Percentiles rank a stretch among this genome's conserved stretches.
phyloP scores from a whole-genome alignment of 2,888 invertebrate species.

The Epirrita christyi region DNA sequence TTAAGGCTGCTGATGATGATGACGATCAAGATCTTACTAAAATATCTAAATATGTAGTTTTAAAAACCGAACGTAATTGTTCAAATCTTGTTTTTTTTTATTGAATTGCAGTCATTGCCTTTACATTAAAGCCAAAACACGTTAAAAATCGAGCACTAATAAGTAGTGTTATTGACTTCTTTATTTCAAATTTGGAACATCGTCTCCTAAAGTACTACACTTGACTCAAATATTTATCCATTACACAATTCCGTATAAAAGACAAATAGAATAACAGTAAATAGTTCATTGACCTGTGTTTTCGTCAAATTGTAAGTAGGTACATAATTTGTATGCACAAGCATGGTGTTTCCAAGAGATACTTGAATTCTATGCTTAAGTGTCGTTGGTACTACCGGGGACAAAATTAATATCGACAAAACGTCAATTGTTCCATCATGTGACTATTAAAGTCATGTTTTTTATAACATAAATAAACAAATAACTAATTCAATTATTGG shows the following conservation, averaged over 20 bases:
- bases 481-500: no score
- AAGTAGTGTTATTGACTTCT: slow-evolving; percentile 8
- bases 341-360: slow-evolving; percentile 21
- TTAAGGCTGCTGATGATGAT: no score
- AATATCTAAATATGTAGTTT: no score
- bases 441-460: no score
- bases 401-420: background rate
- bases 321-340: slow-evolving; percentile 26
- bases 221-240: slow-evolving; percentile 13
- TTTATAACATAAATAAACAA: no score
- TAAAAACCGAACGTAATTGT: no score
- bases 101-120: no score
- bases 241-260: slow-evolving; percentile 19
- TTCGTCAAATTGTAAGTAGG: slow-evolving; percentile 13
- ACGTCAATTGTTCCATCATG: background rate
- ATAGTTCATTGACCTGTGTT: slow-evolving; percentile 21
- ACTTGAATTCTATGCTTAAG: slow-evolving; percentile 16
- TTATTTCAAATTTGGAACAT: slow-evolving; percentile 15
- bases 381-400: slow-evolving; percentile 2
- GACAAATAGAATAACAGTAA: slow-evolving; percentile 26
- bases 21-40: no score
- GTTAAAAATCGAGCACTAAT: no score
- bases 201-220: slow-evolving; percentile 11
- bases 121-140: background rate
- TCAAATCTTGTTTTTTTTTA: no score